Evolutionary conservation across 2,888 invertebrate genomes (phyloP).

Genomic region (Orthosia gothica): DNA sequence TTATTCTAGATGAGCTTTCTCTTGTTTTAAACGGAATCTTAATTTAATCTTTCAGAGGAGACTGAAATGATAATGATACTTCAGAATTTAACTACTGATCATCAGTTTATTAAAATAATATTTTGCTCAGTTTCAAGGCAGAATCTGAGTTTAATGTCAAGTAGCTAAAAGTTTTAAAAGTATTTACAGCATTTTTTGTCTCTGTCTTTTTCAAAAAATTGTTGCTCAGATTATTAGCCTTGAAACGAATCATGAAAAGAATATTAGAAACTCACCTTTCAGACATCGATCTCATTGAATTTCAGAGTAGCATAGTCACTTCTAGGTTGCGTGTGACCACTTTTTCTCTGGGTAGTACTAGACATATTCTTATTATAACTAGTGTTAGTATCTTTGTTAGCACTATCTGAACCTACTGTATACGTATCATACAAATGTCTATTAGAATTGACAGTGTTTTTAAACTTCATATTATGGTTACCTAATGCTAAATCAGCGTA

Average conservation of each 20-base stretch:
- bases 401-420: conserved; percentile 86
- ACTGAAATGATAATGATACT: not conserved
- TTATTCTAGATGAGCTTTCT: not conserved
- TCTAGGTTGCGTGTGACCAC: conserved; percentile 77
- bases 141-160: not conserved
- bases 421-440: conserved; percentile 91
- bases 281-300: conserved; percentile 90
- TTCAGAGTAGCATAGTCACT: conserved; percentile 90
- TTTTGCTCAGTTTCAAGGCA: conserved; percentile 10
- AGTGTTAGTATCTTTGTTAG: conserved; percentile 85
- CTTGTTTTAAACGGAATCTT: not conserved
- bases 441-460: conserved; percentile 91
- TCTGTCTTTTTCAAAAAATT: too few relatives aligned
- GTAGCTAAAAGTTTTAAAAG: too few relatives aligned
- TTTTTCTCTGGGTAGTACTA: conserved; percentile 79
- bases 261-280: conserved; percentile 82
- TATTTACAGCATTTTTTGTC: too few relatives aligned
- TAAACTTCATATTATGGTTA: conserved; percentile 91
- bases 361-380: conserved; percentile 85
- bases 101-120: not conserved
- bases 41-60: not conserved
- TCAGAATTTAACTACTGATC: not conserved
- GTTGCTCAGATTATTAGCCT: conserved; percentile 13
- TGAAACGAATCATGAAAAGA: not conserved
- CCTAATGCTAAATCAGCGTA: conserved; percentile 91